These are phyloP conservation scores for Manis javanica DNA, from an alignment of 2,797 vertebrate genomes.

Conservation along the genomic window DNA sequence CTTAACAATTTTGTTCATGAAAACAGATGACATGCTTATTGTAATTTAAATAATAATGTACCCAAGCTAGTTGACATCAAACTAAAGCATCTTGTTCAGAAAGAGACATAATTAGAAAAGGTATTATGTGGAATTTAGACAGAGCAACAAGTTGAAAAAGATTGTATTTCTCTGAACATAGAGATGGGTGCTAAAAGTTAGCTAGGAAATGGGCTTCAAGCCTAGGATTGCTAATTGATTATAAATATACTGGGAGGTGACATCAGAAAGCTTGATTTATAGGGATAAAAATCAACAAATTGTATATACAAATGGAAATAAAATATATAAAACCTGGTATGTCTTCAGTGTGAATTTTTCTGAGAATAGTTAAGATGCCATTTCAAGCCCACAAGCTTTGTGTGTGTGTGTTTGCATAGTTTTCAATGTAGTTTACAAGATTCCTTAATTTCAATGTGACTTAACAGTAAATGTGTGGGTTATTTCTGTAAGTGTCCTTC, in stretches of 20 bases:
- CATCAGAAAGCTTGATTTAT: background rate
- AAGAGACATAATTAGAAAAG: background rate
- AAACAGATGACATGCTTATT: background rate
- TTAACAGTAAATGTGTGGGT: background rate
- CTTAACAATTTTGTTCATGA: background rate
- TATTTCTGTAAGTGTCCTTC: conserved; percentile 11
- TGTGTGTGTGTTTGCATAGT: background rate
- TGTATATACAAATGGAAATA: background rate
- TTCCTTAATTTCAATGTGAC: conserved; percentile 3
- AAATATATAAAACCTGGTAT: background rate
- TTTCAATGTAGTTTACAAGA: background rate
- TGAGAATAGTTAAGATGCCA: background rate
- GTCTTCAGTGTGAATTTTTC: background rate
- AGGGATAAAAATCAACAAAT: background rate
- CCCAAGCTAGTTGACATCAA: background rate
- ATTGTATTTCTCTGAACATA: background rate
- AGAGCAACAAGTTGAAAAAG: background rate
- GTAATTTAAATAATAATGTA: conserved; percentile 38
- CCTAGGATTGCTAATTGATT: background rate
- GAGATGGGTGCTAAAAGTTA: background rate
- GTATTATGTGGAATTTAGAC: background rate
- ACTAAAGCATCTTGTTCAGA: background rate
- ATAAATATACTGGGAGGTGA: background rate
- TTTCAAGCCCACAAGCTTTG: background rate
- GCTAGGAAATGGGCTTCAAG: background rate